Evolutionary conservation across 2,888 invertebrate genomes (phyloP), one percentile per base, ranked within the genome.

Genomic region (Syritta pipiens): DNA sequence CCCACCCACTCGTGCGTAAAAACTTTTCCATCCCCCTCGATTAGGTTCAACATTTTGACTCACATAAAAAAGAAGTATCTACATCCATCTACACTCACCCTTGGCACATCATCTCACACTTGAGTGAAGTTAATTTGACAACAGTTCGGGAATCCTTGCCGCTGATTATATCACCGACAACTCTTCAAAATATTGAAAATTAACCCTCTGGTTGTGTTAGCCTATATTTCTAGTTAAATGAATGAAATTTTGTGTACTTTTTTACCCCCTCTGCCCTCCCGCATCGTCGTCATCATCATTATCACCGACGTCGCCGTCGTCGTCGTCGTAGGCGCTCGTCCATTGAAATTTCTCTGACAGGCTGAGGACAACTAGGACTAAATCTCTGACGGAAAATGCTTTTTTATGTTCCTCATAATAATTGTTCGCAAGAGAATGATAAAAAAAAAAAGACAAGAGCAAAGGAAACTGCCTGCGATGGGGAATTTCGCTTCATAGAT

Each of bases 181-280:
- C 37, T 55, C 19, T 42, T 48, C 26, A 20, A 46, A 67, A 60
- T 60, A 53, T 67, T 75, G 68, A 53, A 67, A 69, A 55, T 60
- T 28, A 35, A 51, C 48, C 68, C 44, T 26, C 19, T 4, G 46
- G 55, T 42, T 55, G n/a, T n/a, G 42, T 55, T 42, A 35, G 48
- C 14, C 67, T 46, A 67, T 28, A 55, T 67, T 55, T 67, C 35
- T 37, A 46, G 32, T 20, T 55, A 28, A 55, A 55, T 67, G 26
- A n/a, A 46, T n/a, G n/a, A n/a, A n/a, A n/a, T 14, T 28, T 48
- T 35, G 10, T 22, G 17, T 55, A n/a, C n/a, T n/a, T 9, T 37
- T 6, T 40, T n/a, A n/a, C 6, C 24, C 26, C n/a, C 26, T 7
- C 5, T 17, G 1, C 10, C n/a, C 28, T 9, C n/a, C 0, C n/a